These are phyloP conservation scores for Knipowitschia caucasica DNA, from an alignment of 2,797 vertebrate genomes.

Conservation along the genomic window DNA sequence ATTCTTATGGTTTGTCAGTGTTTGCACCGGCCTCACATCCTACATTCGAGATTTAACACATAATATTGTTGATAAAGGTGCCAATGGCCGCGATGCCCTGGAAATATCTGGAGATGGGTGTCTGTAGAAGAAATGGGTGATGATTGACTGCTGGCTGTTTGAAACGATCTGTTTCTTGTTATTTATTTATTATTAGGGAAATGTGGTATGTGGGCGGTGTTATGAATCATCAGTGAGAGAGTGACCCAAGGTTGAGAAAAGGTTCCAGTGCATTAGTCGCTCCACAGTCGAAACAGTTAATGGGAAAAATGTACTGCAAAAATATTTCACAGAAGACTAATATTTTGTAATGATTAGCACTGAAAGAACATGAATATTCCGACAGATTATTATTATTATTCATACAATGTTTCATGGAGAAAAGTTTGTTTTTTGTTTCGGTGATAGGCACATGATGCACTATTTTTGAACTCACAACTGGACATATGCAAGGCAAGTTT, in stretches of 20 bases:
- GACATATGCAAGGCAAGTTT: too few species aligned
- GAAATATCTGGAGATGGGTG: neutral
- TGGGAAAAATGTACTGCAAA: too few species aligned
- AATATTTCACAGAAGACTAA: too few species aligned
- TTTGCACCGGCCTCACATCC: neutral
- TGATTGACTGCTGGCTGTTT: slow-evolving; percentile 26
- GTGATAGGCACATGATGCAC: too few species aligned
- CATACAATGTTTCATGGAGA: too few species aligned
- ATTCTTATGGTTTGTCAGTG: neutral
- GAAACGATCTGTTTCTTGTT: slow-evolving; percentile 31
- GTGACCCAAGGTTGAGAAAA: slow-evolving; percentile 37
- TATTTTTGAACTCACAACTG: too few species aligned
- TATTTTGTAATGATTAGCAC: too few species aligned
- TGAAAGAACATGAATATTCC: too few species aligned
- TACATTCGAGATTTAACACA: neutral
- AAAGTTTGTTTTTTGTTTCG: too few species aligned
- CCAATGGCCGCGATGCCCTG: neutral
- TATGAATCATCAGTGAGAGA: slow-evolving; percentile 46
- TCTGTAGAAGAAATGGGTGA: neutral
- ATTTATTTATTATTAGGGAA: slow-evolving; percentile 33
- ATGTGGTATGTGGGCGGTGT: slow-evolving; percentile 50
- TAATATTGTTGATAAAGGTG: neutral
- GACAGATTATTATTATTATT: too few species aligned
- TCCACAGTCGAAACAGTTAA: slow-evolving; percentile 13
- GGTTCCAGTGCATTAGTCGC: slow-evolving; percentile 31